Percentiles rank a stretch among this genome's conserved stretches.
Conservation (phyloP, 2,797 vertebrate species). For the Sebastes matsubarae region DNA sequence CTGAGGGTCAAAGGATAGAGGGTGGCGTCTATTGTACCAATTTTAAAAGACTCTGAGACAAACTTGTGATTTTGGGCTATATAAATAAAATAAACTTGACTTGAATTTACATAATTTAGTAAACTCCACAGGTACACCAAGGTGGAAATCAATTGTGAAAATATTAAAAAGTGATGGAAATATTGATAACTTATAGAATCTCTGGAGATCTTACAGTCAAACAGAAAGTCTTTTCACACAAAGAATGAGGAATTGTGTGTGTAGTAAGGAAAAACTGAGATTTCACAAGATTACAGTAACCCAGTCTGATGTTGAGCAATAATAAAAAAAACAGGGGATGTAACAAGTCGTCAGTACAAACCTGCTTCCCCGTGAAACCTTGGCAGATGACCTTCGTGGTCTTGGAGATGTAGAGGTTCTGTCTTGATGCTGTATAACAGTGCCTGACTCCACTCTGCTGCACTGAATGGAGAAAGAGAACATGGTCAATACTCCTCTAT, state of each 20-base stretch:
- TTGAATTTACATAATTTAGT: background rate
- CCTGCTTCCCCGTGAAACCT: slow-evolving; percentile 99
- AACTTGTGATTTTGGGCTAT: background rate
- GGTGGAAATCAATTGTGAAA: background rate
- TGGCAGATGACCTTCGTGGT: slow-evolving; percentile 96
- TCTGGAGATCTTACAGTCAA: background rate
- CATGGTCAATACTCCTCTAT: background rate
- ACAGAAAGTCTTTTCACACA: background rate
- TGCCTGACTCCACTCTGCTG: slow-evolving; percentile 92
- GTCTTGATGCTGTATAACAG: slow-evolving; percentile 88
- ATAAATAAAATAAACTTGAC: background rate
- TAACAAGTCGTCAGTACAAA: slow-evolving; percentile 68
- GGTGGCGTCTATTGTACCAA: background rate
- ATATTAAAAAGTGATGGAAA: background rate
- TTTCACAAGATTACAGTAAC: slow-evolving; percentile 18
- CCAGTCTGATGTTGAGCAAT: slow-evolving; percentile 1
- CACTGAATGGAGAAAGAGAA: slow-evolving; percentile 78
- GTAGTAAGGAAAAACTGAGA: background rate
- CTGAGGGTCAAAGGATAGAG: background rate
- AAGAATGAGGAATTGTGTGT: background rate
- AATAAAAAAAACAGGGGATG: background rate
- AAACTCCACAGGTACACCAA: background rate
- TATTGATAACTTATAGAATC: background rate
- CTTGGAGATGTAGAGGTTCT: slow-evolving; percentile 92
- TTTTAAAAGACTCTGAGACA: background rate